phyloP scores from a whole-genome alignment of 2,888 invertebrate species.

The Hoplodrina ambigua region DNA sequence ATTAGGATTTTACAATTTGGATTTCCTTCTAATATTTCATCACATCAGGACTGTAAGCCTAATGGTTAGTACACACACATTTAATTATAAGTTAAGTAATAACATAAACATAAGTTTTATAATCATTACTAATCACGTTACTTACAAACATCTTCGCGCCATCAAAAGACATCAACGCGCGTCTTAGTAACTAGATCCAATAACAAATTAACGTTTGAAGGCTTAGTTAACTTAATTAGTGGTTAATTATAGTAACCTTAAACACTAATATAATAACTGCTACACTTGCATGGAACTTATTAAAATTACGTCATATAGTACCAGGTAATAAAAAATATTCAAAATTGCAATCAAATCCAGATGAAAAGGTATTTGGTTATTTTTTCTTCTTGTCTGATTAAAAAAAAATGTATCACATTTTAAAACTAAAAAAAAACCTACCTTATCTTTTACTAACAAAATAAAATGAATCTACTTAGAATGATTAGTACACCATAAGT shows the following conservation, averaged over 20 bases:
- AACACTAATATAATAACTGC: conserved; percentile 1
- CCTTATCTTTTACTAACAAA: conserved; percentile 11
- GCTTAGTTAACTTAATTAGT: conserved; percentile 20
- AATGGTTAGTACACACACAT: conserved; percentile 77
- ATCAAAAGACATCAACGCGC: conserved; percentile 89
- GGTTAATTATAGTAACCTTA: not conserved
- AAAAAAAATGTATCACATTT: not conserved
- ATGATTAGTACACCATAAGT: not conserved
- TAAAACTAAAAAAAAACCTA: not conserved
- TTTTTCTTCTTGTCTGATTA: not conserved
- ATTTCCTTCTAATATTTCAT: conserved; percentile 72
- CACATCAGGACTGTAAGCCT: conserved; percentile 75
- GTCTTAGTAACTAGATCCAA: conserved; percentile 51
- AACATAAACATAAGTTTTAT: conserved; percentile 34
- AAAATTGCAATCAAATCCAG: not conserved
- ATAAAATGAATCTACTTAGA: not conserved
- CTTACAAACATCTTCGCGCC: conserved; percentile 63
- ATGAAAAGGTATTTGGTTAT: not conserved
- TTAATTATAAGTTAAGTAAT: conserved; percentile 39
- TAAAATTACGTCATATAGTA: not conserved
- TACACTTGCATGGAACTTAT: conserved; percentile 5
- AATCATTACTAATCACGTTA: conserved; percentile 41
- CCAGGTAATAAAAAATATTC: not conserved
- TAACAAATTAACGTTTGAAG: conserved; percentile 24
- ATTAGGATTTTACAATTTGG: conserved; percentile 81